These are phyloP conservation scores for Mormyrops boulengeri DNA, from an alignment of 2,797 vertebrate species.

Conservation along the genomic window DNA sequence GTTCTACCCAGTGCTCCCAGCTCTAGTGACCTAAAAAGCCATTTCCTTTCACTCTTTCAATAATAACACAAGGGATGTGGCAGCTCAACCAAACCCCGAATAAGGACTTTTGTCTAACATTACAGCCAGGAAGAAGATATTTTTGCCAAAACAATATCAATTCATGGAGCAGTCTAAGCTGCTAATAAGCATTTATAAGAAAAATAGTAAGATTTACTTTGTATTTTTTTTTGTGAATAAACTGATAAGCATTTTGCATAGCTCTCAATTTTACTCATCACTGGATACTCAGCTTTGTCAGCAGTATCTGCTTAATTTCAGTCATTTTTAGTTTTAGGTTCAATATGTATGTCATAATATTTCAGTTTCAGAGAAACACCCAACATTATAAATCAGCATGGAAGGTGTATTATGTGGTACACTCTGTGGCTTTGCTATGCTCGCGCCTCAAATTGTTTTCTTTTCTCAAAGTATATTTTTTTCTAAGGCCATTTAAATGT, in stretches of 20 bases:
- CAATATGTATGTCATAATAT: neutral
- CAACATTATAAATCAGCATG: neutral
- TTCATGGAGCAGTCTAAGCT: neutral
- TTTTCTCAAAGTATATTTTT: neutral
- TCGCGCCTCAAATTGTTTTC: neutral
- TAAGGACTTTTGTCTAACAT: neutral
- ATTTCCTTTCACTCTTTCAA: neutral
- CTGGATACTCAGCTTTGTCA: neutral
- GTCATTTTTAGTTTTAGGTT: neutral
- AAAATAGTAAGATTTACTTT: neutral
- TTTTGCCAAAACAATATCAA: neutral
- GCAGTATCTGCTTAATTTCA: neutral
- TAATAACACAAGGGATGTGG: neutral
- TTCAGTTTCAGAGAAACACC: neutral
- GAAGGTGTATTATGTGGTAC: neutral
- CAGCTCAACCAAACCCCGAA: neutral
- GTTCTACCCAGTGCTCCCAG: neutral
- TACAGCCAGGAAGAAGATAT: neutral
- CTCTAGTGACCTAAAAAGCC: neutral
- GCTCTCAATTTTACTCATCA: neutral
- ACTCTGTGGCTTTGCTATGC: neutral
- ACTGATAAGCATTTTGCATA: neutral
- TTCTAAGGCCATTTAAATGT: neutral
- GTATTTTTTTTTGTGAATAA: neutral
- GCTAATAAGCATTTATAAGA: neutral